A percentile compares a stretch with the other conserved stretches of the same genome.
These are phyloP conservation scores for Pavo muticus DNA, from an alignment of 2,113 vertebrate genomes.

Conservation along the genomic window DNA sequence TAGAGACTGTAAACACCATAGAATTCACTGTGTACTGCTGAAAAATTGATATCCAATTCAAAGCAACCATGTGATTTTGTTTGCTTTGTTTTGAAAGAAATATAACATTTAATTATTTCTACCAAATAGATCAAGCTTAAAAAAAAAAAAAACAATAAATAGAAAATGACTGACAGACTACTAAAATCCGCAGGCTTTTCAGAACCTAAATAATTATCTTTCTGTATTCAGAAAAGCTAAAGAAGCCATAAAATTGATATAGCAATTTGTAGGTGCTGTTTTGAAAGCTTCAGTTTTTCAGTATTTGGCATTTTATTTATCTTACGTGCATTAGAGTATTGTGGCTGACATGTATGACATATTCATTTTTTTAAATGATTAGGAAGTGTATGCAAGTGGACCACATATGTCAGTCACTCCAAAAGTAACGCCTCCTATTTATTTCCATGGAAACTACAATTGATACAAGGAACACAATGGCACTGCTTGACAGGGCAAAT, in stretches of 20 bases:
- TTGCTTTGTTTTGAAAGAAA: not conserved
- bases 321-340: not conserved
- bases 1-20: not conserved
- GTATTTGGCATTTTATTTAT: not conserved
- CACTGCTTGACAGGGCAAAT: too few relatives aligned
- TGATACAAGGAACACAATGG: too few relatives aligned
- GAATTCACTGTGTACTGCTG: fast-evolving
- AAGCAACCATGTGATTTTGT: not conserved
- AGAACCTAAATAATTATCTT: not conserved
- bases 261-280: not conserved
- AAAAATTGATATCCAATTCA: not conserved
- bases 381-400: not conserved
- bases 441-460: too few relatives aligned
- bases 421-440: too few relatives aligned
- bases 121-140: not conserved
- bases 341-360: not conserved
- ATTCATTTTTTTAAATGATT: not conserved
- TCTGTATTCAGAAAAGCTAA: not conserved
- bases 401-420: too few relatives aligned
- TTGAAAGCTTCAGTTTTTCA: not conserved
- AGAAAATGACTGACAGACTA: not conserved
- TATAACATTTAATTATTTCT: not conserved
- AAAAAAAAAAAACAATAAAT: not conserved
- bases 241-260: not conserved
- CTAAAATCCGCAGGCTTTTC: not conserved